A percentile compares a stretch with the other conserved stretches of the same genome.
Conservation (phyloP, 2,888 invertebrate genomes). For the Nysson spinosus region DNA sequence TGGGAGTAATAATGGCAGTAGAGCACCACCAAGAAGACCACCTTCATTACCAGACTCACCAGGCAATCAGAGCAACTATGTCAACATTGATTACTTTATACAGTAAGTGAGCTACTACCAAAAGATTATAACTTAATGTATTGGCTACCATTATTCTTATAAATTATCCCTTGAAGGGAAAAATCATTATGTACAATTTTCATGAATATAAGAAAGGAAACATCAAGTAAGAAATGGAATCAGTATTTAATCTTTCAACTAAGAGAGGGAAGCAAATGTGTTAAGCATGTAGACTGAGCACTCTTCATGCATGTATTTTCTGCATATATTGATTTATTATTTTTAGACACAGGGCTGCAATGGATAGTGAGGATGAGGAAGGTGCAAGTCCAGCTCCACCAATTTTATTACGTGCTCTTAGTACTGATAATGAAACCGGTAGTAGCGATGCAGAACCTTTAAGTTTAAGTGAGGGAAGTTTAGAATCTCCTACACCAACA, state of each 20-base stretch:
- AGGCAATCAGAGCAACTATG: conserved; percentile 90
- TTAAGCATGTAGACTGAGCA: too few relatives aligned
- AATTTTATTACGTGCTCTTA: conserved; percentile 73
- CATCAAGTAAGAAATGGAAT: too few relatives aligned
- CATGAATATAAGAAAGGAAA: too few relatives aligned
- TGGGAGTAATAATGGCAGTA: conserved; percentile 67
- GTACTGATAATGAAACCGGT: conserved; percentile 76
- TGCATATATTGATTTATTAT: conserved; percentile 31
- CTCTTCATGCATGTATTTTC: conserved; percentile 1
- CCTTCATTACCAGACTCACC: conserved; percentile 86
- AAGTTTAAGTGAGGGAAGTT: conserved; percentile 74
- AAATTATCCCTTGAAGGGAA: too few relatives aligned
- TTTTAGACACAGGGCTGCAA: conserved; percentile 72
- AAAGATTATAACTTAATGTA: too few relatives aligned
- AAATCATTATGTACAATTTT: too few relatives aligned
- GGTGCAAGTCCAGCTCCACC: conserved; percentile 74
- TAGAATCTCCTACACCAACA: conserved; percentile 75
- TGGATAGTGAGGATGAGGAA: conserved; percentile 76
- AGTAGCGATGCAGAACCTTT: conserved; percentile 76
- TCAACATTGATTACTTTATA: conserved; percentile 95
- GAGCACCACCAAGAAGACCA: conserved; percentile 71
- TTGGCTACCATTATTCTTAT: too few relatives aligned
- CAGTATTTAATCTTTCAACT: too few relatives aligned
- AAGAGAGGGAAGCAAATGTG: too few relatives aligned
- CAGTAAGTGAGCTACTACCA: too few relatives aligned